phyloP scores from a whole-genome alignment of 2,113 vertebrate genomes.

The Chiloscyllium plagiosum region DNA sequence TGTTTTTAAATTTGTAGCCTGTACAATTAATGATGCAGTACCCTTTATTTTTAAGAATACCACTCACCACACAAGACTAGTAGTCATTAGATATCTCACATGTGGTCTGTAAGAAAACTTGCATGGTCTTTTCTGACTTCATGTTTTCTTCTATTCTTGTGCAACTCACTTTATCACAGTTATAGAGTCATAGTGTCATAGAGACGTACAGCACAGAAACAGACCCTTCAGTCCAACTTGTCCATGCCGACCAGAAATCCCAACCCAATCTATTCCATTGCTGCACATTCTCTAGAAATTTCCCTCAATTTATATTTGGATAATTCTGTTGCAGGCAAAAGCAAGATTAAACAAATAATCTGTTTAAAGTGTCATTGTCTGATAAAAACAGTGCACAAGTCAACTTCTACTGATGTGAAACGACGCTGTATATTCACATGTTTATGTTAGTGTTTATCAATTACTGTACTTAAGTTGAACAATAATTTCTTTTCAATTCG shows the following conservation, averaged over 20 bases:
- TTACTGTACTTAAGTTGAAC: slow-evolving; percentile 25
- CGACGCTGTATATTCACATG: background rate
- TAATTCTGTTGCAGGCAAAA: background rate
- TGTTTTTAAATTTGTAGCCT: background rate
- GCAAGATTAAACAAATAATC: background rate
- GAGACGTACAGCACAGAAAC: too few relatives aligned
- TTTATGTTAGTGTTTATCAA: slow-evolving; percentile 20
- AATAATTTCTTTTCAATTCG: slow-evolving; percentile 31
- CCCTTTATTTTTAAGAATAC: background rate
- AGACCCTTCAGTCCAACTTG: too few relatives aligned
- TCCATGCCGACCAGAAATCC: too few relatives aligned
- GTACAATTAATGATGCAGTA: background rate
- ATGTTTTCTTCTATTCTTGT: background rate
- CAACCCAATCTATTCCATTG: background rate
- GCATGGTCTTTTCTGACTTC: background rate
- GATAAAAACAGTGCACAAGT: background rate
- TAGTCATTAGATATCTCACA: background rate
- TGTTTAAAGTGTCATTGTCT: background rate
- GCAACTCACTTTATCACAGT: background rate
- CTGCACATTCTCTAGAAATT: background rate
- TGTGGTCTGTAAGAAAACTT: background rate
- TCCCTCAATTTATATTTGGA: background rate
- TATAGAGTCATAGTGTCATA: background rate
- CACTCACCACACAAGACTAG: background rate
- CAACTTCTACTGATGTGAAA: background rate